phyloP scores from a whole-genome alignment of 2,113 vertebrate species.

The Larimichthys crocea region DNA sequence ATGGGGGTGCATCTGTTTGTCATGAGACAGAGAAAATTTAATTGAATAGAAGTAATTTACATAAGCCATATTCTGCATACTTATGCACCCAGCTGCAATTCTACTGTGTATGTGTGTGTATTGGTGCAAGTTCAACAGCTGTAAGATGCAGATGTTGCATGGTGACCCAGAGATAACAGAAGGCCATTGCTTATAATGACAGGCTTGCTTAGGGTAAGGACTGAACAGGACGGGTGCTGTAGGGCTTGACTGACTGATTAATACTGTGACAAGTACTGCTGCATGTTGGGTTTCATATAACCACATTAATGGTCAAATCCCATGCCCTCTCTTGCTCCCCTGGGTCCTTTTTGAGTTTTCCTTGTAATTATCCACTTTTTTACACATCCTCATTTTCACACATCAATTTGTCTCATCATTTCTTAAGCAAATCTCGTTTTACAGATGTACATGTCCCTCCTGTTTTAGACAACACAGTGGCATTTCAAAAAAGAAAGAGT shows the following conservation, averaged over 20 bases:
- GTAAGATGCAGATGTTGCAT: slow-evolving; percentile 62
- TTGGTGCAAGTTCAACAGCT: slow-evolving; percentile 39
- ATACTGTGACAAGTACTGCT: slow-evolving; percentile 29
- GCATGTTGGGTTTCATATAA: slow-evolving; percentile 1
- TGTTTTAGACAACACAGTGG: too few relatives aligned
- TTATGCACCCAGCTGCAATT: neutral
- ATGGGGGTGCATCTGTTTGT: too few relatives aligned
- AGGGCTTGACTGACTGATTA: slow-evolving; percentile 40
- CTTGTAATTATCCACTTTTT: neutral
- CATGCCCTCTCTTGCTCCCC: slow-evolving; percentile 1
- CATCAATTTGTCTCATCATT: neutral
- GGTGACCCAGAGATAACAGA: slow-evolving; percentile 33
- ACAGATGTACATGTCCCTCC: neutral
- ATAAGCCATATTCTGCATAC: neutral
- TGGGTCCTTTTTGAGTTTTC: neutral
- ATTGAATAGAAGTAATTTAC: neutral
- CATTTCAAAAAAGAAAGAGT: neutral
- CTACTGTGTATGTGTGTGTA: neutral
- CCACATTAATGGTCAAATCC: slow-evolving; percentile 21
- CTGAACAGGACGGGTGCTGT: slow-evolving; percentile 27
- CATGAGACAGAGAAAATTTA: too few relatives aligned
- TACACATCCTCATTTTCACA: neutral
- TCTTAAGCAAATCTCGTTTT: neutral
- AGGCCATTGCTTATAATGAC: slow-evolving; percentile 38
- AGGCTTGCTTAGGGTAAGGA: slow-evolving; percentile 28